Base-by-base conservation (phyloP, 2,113 vertebrate genomes). In the Spermophilus dauricus region DNA sequence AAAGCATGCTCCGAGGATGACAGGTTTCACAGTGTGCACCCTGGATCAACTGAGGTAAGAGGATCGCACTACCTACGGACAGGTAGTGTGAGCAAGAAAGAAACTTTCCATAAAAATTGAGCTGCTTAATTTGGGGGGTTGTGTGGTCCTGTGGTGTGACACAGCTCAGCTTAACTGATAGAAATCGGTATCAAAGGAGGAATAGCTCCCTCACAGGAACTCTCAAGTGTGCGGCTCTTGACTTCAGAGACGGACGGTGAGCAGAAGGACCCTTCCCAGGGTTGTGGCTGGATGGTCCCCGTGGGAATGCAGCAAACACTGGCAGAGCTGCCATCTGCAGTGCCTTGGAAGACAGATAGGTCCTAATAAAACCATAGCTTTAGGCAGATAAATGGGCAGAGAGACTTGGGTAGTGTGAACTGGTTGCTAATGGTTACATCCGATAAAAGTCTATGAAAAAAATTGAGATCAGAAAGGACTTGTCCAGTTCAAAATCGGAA, bases 351-450 rank as follows among this genome's bases (percentile, higher is more conserved):
- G 63, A 69, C 18, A 81, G 87, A 93, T 17, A 22, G 9, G 2
- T 53, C 34, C 58, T 80, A 10, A 8, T 20, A 86, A 86, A 32
- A 85, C 12, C 13, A 30, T 22, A 28, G 56, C 8, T 61, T 73
- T 87, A 42, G 63, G 75, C 51, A 97, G 61, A 42, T 12, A 65
- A 65, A 11, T 34, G 18, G 26, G 26, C 84, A 75, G 30, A 73
- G 28, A 83, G 69, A 45, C 22, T 69, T 87, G 11, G 3, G 14
- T n/a, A 34, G 39, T 12, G 4, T 51, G 53, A 53, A 65, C 14
- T 80, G 53, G 34, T 95, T 91, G 65, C 48, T 87, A 94, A 39
- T 45, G 39, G 72, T 75, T 88, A 53, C 61, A 63, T 73, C 53
- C 61, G 39, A 56, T 37, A 18, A 86, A 58, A 3, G 17, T 58